Conservation (phyloP, 2,113 vertebrate species). For the Indicator maculatus region DNA sequence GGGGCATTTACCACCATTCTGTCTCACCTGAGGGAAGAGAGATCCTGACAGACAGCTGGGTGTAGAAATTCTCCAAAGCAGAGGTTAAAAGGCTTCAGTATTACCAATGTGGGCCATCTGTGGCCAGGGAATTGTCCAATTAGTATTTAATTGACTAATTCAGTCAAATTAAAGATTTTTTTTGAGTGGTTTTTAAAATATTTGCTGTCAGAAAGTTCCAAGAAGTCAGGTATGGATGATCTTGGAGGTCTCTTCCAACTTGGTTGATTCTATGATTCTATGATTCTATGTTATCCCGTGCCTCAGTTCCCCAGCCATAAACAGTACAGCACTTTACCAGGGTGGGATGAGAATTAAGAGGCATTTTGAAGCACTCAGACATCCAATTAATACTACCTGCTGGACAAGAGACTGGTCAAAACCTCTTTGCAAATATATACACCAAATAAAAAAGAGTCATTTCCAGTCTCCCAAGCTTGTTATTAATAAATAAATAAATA, state of each 20-base stretch:
- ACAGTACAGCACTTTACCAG: rapidly evolving
- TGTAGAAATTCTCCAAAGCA: background rate
- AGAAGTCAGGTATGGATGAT: background rate
- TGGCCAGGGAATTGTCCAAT: background rate
- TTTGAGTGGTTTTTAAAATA: background rate
- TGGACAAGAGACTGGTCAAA: background rate
- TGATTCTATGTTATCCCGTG: rapidly evolving
- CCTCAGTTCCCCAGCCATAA: background rate
- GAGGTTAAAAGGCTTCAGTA: background rate
- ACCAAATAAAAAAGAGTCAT: background rate
- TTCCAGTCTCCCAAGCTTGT: background rate
- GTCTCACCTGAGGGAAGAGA: too few species aligned
- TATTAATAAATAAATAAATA: background rate
- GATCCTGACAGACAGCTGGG: background rate
- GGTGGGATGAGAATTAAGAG: background rate
- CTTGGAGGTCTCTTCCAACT: too few species aligned
- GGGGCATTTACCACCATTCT: too few species aligned
- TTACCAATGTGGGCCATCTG: rapidly evolving
- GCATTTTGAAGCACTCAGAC: background rate
- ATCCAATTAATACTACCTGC: background rate
- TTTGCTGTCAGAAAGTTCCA: background rate
- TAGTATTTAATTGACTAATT: background rate
- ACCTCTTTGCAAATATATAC: background rate
- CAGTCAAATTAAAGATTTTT: background rate
- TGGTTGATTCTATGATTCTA: too few species aligned